These are phyloP conservation scores for Lordiphosa fenestrarum DNA, from an alignment of 2,888 invertebrate genomes.

Conservation along the genomic window DNA sequence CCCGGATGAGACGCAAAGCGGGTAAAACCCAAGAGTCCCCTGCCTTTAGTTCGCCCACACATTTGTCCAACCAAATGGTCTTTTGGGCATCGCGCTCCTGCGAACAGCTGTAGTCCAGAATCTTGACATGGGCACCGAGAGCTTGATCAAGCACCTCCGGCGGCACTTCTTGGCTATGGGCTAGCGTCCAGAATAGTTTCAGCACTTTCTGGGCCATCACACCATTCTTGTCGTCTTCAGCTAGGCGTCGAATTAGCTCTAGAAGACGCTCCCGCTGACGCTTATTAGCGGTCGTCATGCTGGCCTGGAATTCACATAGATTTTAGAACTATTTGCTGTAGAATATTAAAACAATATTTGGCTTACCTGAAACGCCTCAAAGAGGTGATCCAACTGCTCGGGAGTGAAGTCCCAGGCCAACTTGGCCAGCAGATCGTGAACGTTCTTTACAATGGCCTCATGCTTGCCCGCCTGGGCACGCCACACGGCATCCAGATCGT, in stretches of 20 bases:
- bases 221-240: conserved; percentile 99
- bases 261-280: conserved; percentile 96
- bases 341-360: neutral
- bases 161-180: conserved; percentile 96
- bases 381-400: conserved; percentile 97
- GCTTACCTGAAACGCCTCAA: conserved; percentile 96
- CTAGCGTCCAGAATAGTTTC: conserved; percentile 97
- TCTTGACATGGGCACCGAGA: conserved; percentile 96
- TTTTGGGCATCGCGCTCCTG: conserved; percentile 98
- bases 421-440: conserved; percentile 97
- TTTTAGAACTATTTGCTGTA: neutral
- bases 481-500: conserved; percentile 97
- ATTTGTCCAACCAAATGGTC: conserved; percentile 96
- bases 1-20: conserved; percentile 95
- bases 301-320: conserved; percentile 82
- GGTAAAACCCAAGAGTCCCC: conserved; percentile 96
- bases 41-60: conserved; percentile 95
- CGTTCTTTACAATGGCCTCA: conserved; percentile 98
- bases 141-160: conserved; percentile 99
- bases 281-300: conserved; percentile 97
- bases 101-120: conserved; percentile 98
- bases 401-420: conserved; percentile 99
- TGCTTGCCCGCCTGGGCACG: conserved; percentile 98
- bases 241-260: conserved; percentile 95
- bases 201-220: conserved; percentile 99